Evolutionary conservation across 1,140 invertebrate species (phyloP), one percentile per base, ranked within the genome.

Genomic region (Zaprionus gabonicus): DNA sequence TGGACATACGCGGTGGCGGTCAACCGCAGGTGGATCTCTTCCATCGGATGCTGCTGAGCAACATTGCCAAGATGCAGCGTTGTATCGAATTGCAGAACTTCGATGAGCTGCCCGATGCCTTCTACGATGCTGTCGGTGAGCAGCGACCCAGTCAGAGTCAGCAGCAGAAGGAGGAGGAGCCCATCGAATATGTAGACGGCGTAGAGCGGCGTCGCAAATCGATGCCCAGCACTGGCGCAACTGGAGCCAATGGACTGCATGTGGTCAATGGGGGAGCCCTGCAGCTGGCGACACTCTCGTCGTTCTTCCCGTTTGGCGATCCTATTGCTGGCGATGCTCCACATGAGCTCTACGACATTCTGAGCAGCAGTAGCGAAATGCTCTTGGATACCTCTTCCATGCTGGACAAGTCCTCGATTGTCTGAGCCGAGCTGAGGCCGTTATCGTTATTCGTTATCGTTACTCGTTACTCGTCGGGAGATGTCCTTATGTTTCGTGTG

Each of bases 1-100:
- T 98, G 1, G 96, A 98, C 91, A 96, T 98, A 55, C 94, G 95
- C 4, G 95, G 95, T 67, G 97, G 97, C 51, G 97, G 97, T 0
- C 93, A 93, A 67, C 95, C 95, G 31, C 95, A 96, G 70, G 93
- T 95, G 10, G 96, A 96, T 88, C 91, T 95, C 17, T 94, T 93
- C 58, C 93, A 94, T 60, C 93, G 95, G 55, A 81, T 95, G 28
- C 72, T 95, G 25, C 92, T 94, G 4, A 94, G 94, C 44, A 94
- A 95, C 41, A 94, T 95, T n/a, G 93, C 93, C 34, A 94, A 94
- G 71, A 72, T 95, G 68, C 93, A 93, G 84, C 92, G 93, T 31
- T 91, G 82, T 25, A 23, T 93, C 13, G 82, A 92, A 12, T 74
- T 78, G 4, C 87, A 90, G 25, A 92, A 84, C 7, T 91, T 82